Percentiles rank a stretch among this genome's conserved stretches.
Conservation (phyloP, 23 tunicate species). For the Oikopleura vanhoeffeni region DNA sequence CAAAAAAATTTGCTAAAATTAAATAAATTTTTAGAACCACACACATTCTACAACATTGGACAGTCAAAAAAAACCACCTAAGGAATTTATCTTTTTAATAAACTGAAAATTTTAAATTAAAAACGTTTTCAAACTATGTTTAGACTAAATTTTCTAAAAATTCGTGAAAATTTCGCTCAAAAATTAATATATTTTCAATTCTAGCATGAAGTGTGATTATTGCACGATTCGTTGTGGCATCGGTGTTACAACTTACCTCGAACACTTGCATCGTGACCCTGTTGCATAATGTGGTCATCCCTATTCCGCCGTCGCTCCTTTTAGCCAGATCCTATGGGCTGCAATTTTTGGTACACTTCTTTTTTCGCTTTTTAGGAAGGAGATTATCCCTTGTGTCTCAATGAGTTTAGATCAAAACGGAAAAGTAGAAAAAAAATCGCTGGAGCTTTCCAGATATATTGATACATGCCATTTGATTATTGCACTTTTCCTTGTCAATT, state of each 20-base stretch:
- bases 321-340: not conserved
- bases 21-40: too few relatives aligned
- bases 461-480: not conserved
- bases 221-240: not conserved
- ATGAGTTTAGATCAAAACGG: too few relatives aligned
- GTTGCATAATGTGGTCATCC: slow-evolving; percentile 10
- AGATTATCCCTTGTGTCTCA: not conserved
- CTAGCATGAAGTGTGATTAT: not conserved
- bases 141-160: too few relatives aligned
- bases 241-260: not conserved
- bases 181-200: not conserved
- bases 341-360: not conserved
- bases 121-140: too few relatives aligned
- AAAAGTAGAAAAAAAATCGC: too few relatives aligned
- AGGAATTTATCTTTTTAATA: too few relatives aligned
- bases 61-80: too few relatives aligned
- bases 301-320: not conserved
- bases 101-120: too few relatives aligned
- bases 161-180: too few relatives aligned
- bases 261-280: slow-evolving; percentile 7
- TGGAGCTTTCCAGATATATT: too few relatives aligned
- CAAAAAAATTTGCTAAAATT: too few relatives aligned
- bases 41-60: too few relatives aligned
- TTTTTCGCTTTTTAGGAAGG: not conserved
- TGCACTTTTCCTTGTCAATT: not conserved